phyloP scores from a whole-genome alignment of 2,113 vertebrate species.

The Tetrao urogallus region DNA sequence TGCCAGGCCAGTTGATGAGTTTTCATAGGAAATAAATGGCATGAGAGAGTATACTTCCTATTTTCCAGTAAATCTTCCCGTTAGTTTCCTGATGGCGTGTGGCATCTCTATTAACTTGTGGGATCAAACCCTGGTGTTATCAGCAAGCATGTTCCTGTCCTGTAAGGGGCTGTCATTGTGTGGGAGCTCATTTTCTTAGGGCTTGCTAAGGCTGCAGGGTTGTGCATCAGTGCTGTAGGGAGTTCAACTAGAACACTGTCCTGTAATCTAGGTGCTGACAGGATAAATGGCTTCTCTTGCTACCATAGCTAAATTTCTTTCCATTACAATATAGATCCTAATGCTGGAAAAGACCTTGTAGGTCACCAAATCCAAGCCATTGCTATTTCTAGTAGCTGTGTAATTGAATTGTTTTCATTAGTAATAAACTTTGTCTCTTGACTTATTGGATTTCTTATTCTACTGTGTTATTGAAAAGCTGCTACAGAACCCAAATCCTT shows the following conservation, averaged over 20 bases:
- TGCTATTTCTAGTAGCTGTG: neutral
- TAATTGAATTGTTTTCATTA: neutral
- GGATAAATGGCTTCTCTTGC: neutral
- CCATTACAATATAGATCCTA: neutral
- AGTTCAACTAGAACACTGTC: rapidly evolving
- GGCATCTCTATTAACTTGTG: neutral
- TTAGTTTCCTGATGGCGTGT: neutral
- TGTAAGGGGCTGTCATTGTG: neutral
- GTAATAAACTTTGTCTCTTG: neutral
- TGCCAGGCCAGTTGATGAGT: slow-evolving; percentile 1
- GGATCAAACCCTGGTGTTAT: neutral
- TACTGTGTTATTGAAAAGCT: neutral
- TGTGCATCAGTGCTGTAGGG: neutral
- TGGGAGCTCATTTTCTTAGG: neutral
- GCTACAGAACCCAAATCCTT: neutral
- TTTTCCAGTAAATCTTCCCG: neutral
- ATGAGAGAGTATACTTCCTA: neutral
- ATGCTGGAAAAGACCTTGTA: neutral
- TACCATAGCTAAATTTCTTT: neutral
- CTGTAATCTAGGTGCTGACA: neutral
- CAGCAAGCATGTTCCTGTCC: neutral
- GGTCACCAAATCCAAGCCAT: neutral
- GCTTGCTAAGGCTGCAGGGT: neutral
- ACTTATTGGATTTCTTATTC: neutral
- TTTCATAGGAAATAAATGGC: slow-evolving; percentile 11